Conservation (phyloP, 2,113 vertebrate genomes). For the Chionodraco myersi region DNA sequence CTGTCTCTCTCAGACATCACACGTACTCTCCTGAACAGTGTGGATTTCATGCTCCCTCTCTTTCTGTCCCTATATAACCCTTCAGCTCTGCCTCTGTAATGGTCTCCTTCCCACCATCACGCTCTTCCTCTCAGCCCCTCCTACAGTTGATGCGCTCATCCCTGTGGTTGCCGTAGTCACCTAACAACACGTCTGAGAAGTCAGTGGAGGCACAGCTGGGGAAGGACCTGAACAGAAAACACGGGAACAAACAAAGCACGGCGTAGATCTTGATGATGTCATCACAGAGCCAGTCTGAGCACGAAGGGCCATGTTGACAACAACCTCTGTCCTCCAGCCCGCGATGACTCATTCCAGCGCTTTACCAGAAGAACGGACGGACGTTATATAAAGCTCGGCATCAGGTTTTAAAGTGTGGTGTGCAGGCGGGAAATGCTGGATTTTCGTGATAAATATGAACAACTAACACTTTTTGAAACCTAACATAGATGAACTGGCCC, state of each 20-base stretch:
- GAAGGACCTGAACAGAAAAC: slow-evolving; percentile 25
- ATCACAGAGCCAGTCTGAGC: slow-evolving; percentile 53
- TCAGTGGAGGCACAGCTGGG: slow-evolving; percentile 43
- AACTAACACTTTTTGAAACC: slow-evolving; percentile 6
- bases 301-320: slow-evolving; percentile 53
- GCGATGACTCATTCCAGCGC: slow-evolving; percentile 57
- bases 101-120: slow-evolving; percentile 39
- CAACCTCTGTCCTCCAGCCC: slow-evolving; percentile 54
- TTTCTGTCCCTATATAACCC: slow-evolving; percentile 32
- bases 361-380: slow-evolving; percentile 50
- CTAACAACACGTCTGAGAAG: slow-evolving; percentile 67
- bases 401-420: slow-evolving; percentile 36
- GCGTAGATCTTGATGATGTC: slow-evolving; percentile 56
- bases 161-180: slow-evolving; percentile 81
- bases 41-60: slow-evolving; percentile 24
- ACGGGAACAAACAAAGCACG: slow-evolving; percentile 62
- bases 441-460: slow-evolving; percentile 17
- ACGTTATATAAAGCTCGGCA: slow-evolving; percentile 24
- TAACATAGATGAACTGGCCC: neutral
- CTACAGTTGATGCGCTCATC: slow-evolving; percentile 84
- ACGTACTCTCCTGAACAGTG: slow-evolving; percentile 3
- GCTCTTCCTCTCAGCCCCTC: slow-evolving; percentile 63
- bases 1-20: slow-evolving; percentile 17
- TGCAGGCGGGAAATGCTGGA: slow-evolving; percentile 21
- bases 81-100: slow-evolving; percentile 17